Evolutionary conservation across 2,797 vertebrate genomes (phyloP).

Genomic region (Heterohyrax brucei): DNA sequence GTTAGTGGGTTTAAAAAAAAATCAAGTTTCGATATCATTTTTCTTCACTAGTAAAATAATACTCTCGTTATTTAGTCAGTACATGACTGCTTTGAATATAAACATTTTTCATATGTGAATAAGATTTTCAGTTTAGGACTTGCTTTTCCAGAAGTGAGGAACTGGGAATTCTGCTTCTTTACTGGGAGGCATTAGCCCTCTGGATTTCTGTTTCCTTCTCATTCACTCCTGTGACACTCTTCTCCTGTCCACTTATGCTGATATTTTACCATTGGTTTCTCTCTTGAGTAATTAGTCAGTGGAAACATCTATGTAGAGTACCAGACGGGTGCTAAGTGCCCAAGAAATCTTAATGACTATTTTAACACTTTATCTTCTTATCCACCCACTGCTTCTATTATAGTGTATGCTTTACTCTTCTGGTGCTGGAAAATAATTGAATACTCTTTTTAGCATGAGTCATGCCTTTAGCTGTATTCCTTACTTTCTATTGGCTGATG

Average conservation of each 20-base stretch:
- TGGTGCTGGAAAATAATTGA: slow-evolving; percentile 35
- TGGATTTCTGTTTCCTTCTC: slow-evolving; percentile 35
- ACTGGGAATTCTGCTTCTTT: slow-evolving; percentile 37
- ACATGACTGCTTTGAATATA: slow-evolving; percentile 15
- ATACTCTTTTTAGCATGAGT: slow-evolving; percentile 27
- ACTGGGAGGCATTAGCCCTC: background rate
- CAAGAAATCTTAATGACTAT: background rate
- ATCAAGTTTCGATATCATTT: slow-evolving; percentile 57
- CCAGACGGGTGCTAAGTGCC: slow-evolving; percentile 30
- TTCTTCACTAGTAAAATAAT: slow-evolving; percentile 59
- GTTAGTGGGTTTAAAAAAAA: slow-evolving; percentile 58
- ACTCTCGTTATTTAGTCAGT: slow-evolving; percentile 29
- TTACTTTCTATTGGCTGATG: slow-evolving; percentile 42
- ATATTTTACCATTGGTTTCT: slow-evolving; percentile 23
- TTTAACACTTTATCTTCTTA: slow-evolving; percentile 12
- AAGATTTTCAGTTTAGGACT: background rate
- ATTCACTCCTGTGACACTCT: background rate
- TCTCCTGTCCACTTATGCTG: background rate
- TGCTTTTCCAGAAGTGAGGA: slow-evolving; percentile 30
- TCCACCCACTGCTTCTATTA: background rate
- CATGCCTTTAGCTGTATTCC: slow-evolving; percentile 27
- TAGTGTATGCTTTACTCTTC: background rate
- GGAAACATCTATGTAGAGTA: slow-evolving; percentile 23
- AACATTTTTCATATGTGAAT: slow-evolving; percentile 46
- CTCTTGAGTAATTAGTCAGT: slow-evolving; percentile 59